Base-by-base conservation (phyloP, 2,113 vertebrate species). In the Nansenia antarctica region DNA sequence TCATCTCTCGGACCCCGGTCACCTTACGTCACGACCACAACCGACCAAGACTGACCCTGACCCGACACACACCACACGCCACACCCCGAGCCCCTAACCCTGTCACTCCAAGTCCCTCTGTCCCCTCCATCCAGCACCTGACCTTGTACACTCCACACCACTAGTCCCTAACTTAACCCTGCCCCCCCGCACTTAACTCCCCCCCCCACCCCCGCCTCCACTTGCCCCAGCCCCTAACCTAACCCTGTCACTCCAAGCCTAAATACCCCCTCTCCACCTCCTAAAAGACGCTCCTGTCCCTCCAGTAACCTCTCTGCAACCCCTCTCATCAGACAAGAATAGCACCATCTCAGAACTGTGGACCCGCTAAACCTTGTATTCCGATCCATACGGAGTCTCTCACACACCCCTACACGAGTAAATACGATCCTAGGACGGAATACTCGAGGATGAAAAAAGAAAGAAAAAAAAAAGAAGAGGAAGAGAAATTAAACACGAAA, bases 51-150 rank as follows among this genome's bases (percentile, higher is more conserved):
- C 74, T 85, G 82, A 86, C 84, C 85, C 81, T 74, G 54, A 58
- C 35, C 20, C 78, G 29, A 24, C 71, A 29, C 47, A 34, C 80
- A 72, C 77, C 69, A 90, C 87, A 87, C 65, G 65, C 85, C 73
- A 80, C 80, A 88, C 78, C 85, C 85, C 12, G n/a, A 80, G 82
- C 77, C 85, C 76, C 89, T 89, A 87, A 90, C 87, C 89, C 80
- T 89, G 89, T 90, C 89, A 90, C 87, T 89, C 89, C 82, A 89
- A 87, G 77, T 66, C 72, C 86, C 69, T 86, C 87, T 80, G 81
- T 69, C 70, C 74, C 74, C 77, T 53, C 78, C 86, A 85, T 87
- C 86, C 84, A 79, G 53, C 75, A 74, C 45, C 45, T 3, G 1
- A 15, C 18, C 45, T 5, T 49, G 14, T 49, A n/a, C 35, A 37